phyloP scores from a whole-genome alignment of 2,888 invertebrate species.

The Panopea generosa region DNA sequence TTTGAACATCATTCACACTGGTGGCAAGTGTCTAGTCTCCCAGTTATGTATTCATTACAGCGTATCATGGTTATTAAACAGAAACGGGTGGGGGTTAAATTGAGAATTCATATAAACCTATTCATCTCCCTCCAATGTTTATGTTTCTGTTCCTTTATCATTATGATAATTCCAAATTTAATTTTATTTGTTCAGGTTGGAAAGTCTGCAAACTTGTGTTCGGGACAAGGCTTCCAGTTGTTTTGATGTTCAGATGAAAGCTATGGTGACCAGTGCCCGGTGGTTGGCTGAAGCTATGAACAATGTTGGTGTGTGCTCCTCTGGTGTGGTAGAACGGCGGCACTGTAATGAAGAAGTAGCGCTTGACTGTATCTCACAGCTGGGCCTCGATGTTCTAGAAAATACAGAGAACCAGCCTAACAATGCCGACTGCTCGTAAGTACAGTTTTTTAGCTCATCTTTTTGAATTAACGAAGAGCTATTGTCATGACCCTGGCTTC shows the following conservation, averaged over 20 bases:
- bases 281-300: slow-evolving; percentile 35
- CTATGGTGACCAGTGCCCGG: slow-evolving; percentile 34
- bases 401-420: slow-evolving; percentile 8
- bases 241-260: background rate
- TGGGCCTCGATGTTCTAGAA: slow-evolving; percentile 19
- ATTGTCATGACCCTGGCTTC: too few relatives aligned
- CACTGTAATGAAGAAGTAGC: slow-evolving; percentile 36
- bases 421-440: slow-evolving; percentile 46
- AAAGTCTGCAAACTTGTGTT: slow-evolving; percentile 25
- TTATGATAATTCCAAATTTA: too few relatives aligned
- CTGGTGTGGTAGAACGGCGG: slow-evolving; percentile 3
- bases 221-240: slow-evolving; percentile 32
- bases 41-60: too few relatives aligned
- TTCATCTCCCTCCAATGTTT: too few relatives aligned
- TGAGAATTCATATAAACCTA: too few relatives aligned
- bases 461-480: too few relatives aligned
- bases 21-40: too few relatives aligned
- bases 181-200: slow-evolving; percentile 6
- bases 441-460: background rate
- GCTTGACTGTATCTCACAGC: slow-evolving; percentile 35
- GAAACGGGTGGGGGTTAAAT: too few relatives aligned
- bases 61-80: too few relatives aligned
- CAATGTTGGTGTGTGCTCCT: slow-evolving; percentile 38
- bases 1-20: too few relatives aligned
- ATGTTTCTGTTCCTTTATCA: too few relatives aligned